Evolutionary conservation across 2,113 vertebrate genomes (phyloP).

Genomic region (Oreochromis tanganicae): DNA sequence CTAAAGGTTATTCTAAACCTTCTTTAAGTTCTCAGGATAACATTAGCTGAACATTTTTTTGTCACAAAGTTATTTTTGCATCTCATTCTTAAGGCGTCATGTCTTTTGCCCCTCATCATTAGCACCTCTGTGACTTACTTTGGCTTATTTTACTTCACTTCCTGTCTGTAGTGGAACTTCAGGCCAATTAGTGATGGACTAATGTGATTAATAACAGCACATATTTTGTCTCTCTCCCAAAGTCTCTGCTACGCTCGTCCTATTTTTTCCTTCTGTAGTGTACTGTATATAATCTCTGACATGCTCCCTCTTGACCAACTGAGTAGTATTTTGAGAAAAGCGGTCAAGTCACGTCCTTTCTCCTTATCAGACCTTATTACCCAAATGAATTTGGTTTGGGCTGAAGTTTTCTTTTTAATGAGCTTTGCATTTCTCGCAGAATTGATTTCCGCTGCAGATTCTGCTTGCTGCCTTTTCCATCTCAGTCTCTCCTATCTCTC

Average conservation of each 20-base stretch:
- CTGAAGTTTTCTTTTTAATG: conserved; percentile 73
- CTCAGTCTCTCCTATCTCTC: conserved; percentile 34
- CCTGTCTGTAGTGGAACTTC: conserved; percentile 39
- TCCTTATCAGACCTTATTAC: conserved; percentile 71
- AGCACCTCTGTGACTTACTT: conserved; percentile 11
- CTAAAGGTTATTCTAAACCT: conserved; percentile 11
- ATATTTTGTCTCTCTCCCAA: conserved; percentile 28
- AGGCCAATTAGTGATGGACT: conserved; percentile 49
- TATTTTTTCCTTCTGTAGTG: conserved; percentile 5
- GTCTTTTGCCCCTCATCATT: neutral
- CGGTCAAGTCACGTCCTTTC: conserved; percentile 50
- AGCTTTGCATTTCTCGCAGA: conserved; percentile 71
- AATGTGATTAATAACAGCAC: conserved; percentile 51
- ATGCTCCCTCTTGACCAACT: conserved; percentile 44
- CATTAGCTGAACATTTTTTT: neutral
- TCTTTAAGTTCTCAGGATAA: neutral
- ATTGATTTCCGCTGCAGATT: conserved; percentile 71
- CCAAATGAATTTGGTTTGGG: conserved; percentile 72
- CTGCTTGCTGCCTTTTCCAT: conserved; percentile 19
- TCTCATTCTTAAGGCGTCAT: neutral
- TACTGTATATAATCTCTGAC: conserved; percentile 35
- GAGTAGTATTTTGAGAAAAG: conserved; percentile 44
- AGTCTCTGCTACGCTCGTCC: conserved; percentile 3
- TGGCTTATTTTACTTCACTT: conserved; percentile 19
- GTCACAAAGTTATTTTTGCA: conserved; percentile 8